Conservation (phyloP, 2,888 invertebrate species). For the Dasypolia templi region DNA sequence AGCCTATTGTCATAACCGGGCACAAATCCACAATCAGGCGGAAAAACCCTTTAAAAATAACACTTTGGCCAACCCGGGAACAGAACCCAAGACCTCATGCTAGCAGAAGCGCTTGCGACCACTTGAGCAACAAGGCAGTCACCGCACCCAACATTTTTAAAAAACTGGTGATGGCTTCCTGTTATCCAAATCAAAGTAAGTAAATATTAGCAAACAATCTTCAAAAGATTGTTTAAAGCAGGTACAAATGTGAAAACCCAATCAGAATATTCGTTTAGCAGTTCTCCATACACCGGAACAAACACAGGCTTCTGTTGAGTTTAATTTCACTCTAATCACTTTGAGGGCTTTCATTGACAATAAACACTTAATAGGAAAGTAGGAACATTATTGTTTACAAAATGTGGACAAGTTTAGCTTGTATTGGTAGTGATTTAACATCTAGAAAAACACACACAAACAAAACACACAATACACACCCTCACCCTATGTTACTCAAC, state of each 20-base stretch:
- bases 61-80: too few species aligned
- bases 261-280: conserved; percentile 35
- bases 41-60: too few species aligned
- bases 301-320: conserved; percentile 18
- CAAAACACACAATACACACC: too few species aligned
- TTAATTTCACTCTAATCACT: conserved; percentile 50
- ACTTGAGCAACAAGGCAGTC: too few species aligned
- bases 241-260: conserved; percentile 7
- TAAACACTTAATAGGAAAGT: conserved; percentile 13
- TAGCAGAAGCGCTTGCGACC: too few species aligned
- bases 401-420: neutral
- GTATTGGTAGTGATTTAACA: neutral
- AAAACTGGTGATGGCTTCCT: neutral
- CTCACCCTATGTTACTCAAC: too few species aligned
- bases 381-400: neutral
- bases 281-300: conserved; percentile 42
- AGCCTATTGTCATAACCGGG: too few species aligned
- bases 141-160: neutral
- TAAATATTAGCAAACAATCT: conserved; percentile 32
- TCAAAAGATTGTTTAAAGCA: conserved; percentile 14
- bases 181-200: conserved; percentile 18
- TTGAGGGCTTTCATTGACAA: conserved; percentile 3
- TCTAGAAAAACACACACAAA: neutral
- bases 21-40: too few species aligned
- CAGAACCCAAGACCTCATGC: too few species aligned